These are phyloP conservation scores for Bovichtus diacanthus DNA, from an alignment of 2,797 vertebrate genomes.

Conservation along the genomic window DNA sequence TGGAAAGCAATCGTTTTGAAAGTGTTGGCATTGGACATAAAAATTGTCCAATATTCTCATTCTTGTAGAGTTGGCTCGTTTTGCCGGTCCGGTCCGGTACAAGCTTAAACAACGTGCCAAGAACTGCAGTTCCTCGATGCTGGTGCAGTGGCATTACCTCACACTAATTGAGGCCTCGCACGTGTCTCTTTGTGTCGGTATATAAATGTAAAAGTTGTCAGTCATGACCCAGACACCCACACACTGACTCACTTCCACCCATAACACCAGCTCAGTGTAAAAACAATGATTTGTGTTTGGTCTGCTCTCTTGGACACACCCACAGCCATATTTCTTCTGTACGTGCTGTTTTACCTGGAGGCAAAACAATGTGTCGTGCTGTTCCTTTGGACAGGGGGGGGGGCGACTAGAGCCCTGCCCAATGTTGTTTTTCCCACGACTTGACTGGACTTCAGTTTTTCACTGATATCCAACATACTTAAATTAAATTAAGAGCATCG, in stretches of 20 bases:
- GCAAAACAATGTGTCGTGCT: neutral
- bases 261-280: constrained; percentile 25
- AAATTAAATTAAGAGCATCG: too few species aligned
- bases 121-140: too few species aligned
- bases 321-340: constrained; percentile 1
- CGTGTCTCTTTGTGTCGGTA: constrained; percentile 17
- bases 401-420: neutral
- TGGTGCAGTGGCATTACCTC: neutral
- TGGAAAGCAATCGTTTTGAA: neutral
- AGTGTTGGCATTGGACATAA: neutral
- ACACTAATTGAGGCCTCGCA: neutral
- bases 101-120: too few species aligned
- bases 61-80: too few species aligned
- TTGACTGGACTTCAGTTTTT: too few species aligned
- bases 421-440: neutral
- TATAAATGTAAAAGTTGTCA: neutral
- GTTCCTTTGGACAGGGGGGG: neutral
- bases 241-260: constrained; percentile 33
- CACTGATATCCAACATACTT: too few species aligned
- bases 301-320: neutral
- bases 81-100: too few species aligned
- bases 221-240: constrained; percentile 25
- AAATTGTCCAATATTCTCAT: too few species aligned
- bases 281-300: neutral
- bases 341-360: constrained; percentile 28